phyloP scores from a whole-genome alignment of 30 jellyfish, hydroid and myxozoan species.

The Chironex yamaguchii region DNA sequence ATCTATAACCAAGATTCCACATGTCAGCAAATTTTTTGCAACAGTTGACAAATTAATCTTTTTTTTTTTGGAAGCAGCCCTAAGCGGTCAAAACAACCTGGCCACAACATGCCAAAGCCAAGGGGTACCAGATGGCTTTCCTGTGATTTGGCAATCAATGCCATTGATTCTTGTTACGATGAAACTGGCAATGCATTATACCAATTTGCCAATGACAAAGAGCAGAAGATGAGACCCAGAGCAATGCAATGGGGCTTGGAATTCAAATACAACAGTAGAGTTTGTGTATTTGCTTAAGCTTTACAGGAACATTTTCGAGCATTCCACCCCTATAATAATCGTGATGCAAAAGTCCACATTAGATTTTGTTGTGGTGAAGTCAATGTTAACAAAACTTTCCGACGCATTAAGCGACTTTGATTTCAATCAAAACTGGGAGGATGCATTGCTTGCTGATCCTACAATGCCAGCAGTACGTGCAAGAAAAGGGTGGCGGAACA shows the following conservation, averaged over 20 bases:
- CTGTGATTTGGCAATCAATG: neutral
- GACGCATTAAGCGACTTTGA: neutral
- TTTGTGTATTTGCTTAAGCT: conserved; percentile 17
- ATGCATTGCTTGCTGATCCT: conserved; percentile 41
- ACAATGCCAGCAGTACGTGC: conserved; percentile 28
- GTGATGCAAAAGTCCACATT: conserved; percentile 53
- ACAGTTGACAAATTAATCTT: conserved; percentile 3
- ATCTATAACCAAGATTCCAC: neutral
- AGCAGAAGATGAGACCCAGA: neutral
- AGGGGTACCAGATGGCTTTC: conserved; percentile 8
- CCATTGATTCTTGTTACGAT: neutral
- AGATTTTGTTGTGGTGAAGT: conserved; percentile 11
- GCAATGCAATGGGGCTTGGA: conserved; percentile 4
- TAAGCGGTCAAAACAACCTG: no score
- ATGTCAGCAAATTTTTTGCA: conserved; percentile 1
- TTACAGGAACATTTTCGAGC: conserved; percentile 20
- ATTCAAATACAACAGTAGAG: conserved; percentile 41
- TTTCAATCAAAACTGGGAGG: conserved; percentile 23
- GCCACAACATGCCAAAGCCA: no score
- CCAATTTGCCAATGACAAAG: neutral
- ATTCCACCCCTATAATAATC: conserved; percentile 33
- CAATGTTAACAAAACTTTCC: conserved; percentile 18
- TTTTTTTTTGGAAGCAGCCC: no score
- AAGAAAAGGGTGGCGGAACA: conserved; percentile 47
- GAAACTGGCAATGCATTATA: neutral